Base-by-base conservation (phyloP, 1,140 invertebrate species). In the Eurosta solidaginis region DNA sequence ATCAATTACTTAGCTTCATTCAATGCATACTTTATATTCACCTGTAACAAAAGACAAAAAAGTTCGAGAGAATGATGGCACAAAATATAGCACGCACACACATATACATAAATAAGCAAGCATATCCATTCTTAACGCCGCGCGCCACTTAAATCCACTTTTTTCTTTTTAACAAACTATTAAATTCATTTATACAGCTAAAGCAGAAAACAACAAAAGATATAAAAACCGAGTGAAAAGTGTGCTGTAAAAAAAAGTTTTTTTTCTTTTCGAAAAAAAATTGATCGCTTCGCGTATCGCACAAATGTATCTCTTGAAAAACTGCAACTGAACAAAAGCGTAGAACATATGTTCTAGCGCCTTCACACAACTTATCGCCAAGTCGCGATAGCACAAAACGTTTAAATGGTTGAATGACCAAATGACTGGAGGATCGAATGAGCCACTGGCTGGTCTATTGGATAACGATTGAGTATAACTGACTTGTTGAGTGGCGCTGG, bases 271-370 rank as follows among this genome's bases (percentile, higher is more conserved):
- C n/a, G n/a, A 42, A 25, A 74, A 74, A 20, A 68, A 77, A 47
- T 20, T 45, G 17, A 4, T 47, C 47, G 33, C 73, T 54, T 78
- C 29, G 44, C 17, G 36, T 74, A 74, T 74, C 73, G 10, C 73
- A 74, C 44, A 74, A 74, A 74, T 74, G 73, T 74, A 74, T 74
- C 75, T 68, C 47, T 59, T 22, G n/a, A 76, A 45, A 75, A 77
- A 77, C 50, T 73, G 44, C 52, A 68, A 63, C 52, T 63, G 40
- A 27, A 45, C 52, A 76, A 17, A 79, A 79, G 45, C 63, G 74
- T 49, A 68, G 49, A 63, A 76, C 85, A 87, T 83, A 85, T 86
- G 85, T 86, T 86, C 85, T 86, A 86, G 85, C 85, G 85, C 85
- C 85, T 85, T 82, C 82, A 86, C 59, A 76, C n/a, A 79, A 74